A percentile compares a stretch with the other conserved stretches of the same genome.
phyloP scores from a whole-genome alignment of 1,140 invertebrate species.

The Macrobrachium nipponense region DNA sequence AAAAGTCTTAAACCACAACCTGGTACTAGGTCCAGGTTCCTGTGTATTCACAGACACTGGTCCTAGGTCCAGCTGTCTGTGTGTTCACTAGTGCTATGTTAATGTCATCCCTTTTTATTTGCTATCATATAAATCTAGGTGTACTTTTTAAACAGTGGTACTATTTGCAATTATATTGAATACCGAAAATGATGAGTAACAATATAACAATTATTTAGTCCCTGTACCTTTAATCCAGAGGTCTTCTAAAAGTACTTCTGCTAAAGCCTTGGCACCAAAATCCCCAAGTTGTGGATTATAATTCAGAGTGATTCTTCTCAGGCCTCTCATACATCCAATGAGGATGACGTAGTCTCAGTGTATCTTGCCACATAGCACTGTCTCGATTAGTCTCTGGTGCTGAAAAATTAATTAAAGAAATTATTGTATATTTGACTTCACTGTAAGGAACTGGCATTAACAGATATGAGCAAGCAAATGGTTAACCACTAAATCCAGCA shows the following conservation, averaged over 20 bases:
- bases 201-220: not conserved
- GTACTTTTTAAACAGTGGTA: too few relatives aligned
- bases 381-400: slow-evolving; percentile 47
- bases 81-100: too few relatives aligned
- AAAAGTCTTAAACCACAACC: too few relatives aligned
- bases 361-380: slow-evolving; percentile 53
- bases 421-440: not conserved
- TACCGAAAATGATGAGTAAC: not conserved
- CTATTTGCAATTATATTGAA: not conserved
- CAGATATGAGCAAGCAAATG: too few relatives aligned
- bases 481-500: not conserved
- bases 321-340: slow-evolving; percentile 45
- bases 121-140: too few relatives aligned
- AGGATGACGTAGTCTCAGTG: slow-evolving; percentile 31
- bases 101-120: too few relatives aligned
- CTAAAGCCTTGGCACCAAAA: slow-evolving; percentile 8
- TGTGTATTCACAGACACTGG: too few relatives aligned
- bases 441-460: not conserved
- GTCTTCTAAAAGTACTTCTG: slow-evolving; percentile 31
- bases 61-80: too few relatives aligned
- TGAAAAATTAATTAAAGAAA: not conserved
- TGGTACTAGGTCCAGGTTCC: too few relatives aligned
- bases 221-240: slow-evolving; percentile 52
- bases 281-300: slow-evolving; percentile 33
- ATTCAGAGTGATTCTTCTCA: slow-evolving; percentile 40